These are phyloP conservation scores for Leptinotarsa peninsularis DNA, from an alignment of 2,888 invertebrate genomes.

Conservation along the genomic window DNA sequence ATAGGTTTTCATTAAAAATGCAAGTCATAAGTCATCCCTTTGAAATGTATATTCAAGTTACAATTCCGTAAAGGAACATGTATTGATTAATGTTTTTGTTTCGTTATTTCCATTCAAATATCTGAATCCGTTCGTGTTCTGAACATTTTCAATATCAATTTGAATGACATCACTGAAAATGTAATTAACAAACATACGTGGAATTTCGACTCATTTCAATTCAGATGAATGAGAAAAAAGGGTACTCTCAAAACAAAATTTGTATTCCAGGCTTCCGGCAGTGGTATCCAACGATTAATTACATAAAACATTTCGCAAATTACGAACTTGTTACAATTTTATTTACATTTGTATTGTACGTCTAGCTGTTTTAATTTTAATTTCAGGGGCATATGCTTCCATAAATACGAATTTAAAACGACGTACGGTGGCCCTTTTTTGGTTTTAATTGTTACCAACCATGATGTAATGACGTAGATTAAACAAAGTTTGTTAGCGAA, in stretches of 20 bases:
- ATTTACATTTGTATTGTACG: slow-evolving; percentile 52
- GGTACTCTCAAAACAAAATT: slow-evolving; percentile 23
- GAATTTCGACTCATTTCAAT: neutral
- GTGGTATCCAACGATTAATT: slow-evolving; percentile 18
- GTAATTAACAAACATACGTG: neutral
- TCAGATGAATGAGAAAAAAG: neutral
- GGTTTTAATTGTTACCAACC: slow-evolving; percentile 50
- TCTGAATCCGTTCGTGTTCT: too few relatives aligned
- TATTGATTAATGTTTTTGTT: too few relatives aligned
- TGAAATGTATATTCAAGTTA: too few relatives aligned
- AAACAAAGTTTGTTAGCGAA: slow-evolving; percentile 8
- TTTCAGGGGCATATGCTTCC: slow-evolving; percentile 48
- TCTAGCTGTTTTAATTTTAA: slow-evolving; percentile 52
- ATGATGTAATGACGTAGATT: slow-evolving; percentile 51
- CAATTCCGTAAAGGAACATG: too few relatives aligned
- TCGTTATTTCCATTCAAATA: too few relatives aligned
- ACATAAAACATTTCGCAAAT: slow-evolving; percentile 50
- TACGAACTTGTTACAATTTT: slow-evolving; percentile 54
- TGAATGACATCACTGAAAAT: neutral
- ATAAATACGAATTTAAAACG: slow-evolving; percentile 56
- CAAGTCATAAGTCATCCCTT: too few relatives aligned
- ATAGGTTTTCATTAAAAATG: too few relatives aligned
- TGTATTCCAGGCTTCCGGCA: slow-evolving; percentile 21
- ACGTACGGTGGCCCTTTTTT: slow-evolving; percentile 44
- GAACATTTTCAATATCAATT: slow-evolving; percentile 8